These are phyloP conservation scores for Epinephelus coioides DNA, from an alignment of 2,797 vertebrate genomes.

Conservation along the genomic window DNA sequence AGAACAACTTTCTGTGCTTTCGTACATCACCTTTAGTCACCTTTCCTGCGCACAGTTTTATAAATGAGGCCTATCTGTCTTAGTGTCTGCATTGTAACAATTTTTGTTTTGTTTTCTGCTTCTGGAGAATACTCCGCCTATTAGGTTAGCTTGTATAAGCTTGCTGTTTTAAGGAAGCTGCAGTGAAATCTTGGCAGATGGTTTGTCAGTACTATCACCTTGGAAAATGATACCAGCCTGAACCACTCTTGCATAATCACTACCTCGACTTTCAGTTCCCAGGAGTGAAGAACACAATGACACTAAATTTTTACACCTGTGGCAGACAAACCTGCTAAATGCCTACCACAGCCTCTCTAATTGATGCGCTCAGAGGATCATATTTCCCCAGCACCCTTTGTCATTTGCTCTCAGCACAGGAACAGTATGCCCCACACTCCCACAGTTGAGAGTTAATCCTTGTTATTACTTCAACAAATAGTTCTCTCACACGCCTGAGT, in stretches of 20 bases:
- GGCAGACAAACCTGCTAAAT: constrained; percentile 44
- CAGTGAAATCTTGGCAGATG: constrained; percentile 1
- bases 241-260: constrained; percentile 24
- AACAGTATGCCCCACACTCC: constrained; percentile 25
- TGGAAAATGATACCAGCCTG: constrained; percentile 6
- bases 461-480: constrained; percentile 54
- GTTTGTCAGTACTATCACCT: neutral
- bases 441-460: constrained; percentile 53
- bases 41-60: too few species aligned
- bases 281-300: constrained; percentile 26
- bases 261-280: constrained; percentile 29
- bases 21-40: too few species aligned
- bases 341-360: constrained; percentile 21
- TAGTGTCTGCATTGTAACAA: neutral
- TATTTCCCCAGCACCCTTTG: constrained; percentile 47
- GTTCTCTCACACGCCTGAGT: constrained; percentile 23
- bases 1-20: too few species aligned
- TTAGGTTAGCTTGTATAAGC: constrained; percentile 27
- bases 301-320: constrained; percentile 42
- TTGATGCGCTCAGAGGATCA: constrained; percentile 32
- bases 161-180: constrained; percentile 8
- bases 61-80: neutral
- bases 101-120: constrained; percentile 18
- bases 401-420: constrained; percentile 19
- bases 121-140: neutral